Conservation (phyloP, 2,888 invertebrate species). For the Acleris cristana region DNA sequence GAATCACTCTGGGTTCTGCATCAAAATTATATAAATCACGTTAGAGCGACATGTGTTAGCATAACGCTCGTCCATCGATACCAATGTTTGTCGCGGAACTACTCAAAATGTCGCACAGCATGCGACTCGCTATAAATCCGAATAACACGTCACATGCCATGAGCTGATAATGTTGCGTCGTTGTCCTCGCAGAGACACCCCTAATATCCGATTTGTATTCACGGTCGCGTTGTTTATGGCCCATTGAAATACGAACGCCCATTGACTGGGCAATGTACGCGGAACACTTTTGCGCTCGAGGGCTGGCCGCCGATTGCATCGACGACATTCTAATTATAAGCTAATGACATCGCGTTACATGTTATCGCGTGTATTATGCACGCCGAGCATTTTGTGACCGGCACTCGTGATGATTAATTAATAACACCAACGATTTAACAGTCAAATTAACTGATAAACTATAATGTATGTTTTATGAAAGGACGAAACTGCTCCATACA, state of each 20-base stretch:
- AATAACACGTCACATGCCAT: constrained; percentile 52
- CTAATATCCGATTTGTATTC: constrained; percentile 82
- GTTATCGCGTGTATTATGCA: constrained; percentile 6
- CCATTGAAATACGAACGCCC: constrained; percentile 75
- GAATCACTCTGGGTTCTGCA: too few relatives aligned
- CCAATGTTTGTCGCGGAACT: constrained; percentile 46
- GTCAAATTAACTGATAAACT: neutral
- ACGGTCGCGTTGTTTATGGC: constrained; percentile 78
- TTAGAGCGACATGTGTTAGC: constrained; percentile 9
- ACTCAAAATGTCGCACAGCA: constrained; percentile 56
- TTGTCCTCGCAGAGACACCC: constrained; percentile 59
- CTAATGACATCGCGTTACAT: constrained; percentile 22
- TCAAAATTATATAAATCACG: constrained; percentile 14
- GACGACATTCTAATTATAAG: constrained; percentile 62
- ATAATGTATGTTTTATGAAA: neutral
- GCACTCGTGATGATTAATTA: neutral
- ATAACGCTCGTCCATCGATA: constrained; percentile 24
- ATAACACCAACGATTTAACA: neutral
- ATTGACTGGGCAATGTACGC: constrained; percentile 74
- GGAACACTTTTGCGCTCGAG: constrained; percentile 63
- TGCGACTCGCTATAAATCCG: constrained; percentile 52
- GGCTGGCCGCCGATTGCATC: constrained; percentile 49
- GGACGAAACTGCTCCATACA: neutral
- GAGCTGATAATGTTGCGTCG: constrained; percentile 65
- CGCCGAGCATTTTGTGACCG: neutral